Percentiles rank a stretch among this genome's conserved stretches.
These are phyloP conservation scores for Odontamblyopus rebecca DNA, from an alignment of 2,797 vertebrate species.

Conservation along the genomic window DNA sequence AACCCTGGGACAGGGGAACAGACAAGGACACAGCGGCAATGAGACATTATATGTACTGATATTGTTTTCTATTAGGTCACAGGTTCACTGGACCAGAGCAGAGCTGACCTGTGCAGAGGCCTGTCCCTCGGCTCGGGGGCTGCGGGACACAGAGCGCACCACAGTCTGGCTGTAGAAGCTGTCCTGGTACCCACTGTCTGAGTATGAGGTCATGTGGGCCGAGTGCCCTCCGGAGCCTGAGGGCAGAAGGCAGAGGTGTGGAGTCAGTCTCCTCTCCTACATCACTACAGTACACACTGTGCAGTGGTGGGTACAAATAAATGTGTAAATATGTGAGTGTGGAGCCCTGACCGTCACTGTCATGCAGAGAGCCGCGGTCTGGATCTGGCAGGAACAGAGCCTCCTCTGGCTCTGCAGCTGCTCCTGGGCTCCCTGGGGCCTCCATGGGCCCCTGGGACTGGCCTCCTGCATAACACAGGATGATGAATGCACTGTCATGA, in stretches of 20 bases:
- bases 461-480: conserved; percentile 45
- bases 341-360: conserved; percentile 89
- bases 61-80: not conserved
- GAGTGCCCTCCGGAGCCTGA: conserved; percentile 92
- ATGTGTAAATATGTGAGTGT: not conserved
- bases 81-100: no score
- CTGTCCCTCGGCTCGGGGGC: conserved; percentile 74
- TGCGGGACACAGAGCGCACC: conserved; percentile 85
- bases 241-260: not conserved
- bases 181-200: conserved; percentile 98
- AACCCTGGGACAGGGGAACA: conserved; percentile 58
- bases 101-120: conserved; percentile 71
- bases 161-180: conserved; percentile 90
- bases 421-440: conserved; percentile 78
- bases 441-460: conserved; percentile 82
- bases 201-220: conserved; percentile 95
- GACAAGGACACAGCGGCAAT: conserved; percentile 13
- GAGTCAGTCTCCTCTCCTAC: not conserved
- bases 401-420: conserved; percentile 83
- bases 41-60: not conserved
- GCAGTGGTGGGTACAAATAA: not conserved
- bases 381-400: conserved; percentile 87
- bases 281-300: not conserved
- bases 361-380: conserved; percentile 91
- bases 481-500: not conserved